These are phyloP conservation scores for Cygnus olor DNA, from an alignment of 2,797 vertebrate genomes.

Conservation along the genomic window DNA sequence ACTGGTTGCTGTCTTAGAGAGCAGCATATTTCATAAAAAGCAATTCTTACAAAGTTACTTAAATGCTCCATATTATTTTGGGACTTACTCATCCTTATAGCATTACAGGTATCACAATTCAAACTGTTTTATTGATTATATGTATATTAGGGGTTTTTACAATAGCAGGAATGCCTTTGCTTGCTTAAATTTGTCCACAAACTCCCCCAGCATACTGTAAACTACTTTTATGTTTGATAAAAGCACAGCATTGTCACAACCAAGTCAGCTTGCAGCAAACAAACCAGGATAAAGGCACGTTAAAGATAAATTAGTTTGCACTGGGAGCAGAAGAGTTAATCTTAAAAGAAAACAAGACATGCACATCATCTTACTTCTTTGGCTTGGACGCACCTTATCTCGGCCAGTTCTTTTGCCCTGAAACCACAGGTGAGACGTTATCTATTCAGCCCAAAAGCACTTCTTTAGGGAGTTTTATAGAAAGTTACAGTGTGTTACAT, in stretches of 20 bases:
- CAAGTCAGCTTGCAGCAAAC: constrained; percentile 27
- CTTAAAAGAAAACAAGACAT: constrained; percentile 61
- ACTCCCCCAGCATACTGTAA: neutral
- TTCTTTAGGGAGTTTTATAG: neutral
- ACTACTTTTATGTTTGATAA: neutral
- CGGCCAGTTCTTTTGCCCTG: constrained; percentile 85
- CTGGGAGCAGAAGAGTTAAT: constrained; percentile 62
- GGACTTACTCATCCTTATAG: neutral
- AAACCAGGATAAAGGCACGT: constrained; percentile 4
- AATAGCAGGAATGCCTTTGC: neutral
- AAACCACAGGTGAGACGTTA: constrained; percentile 73
- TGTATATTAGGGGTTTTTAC: neutral
- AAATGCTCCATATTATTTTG: neutral
- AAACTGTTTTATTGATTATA: neutral
- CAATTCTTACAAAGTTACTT: neutral
- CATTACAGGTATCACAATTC: neutral
- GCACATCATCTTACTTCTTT: constrained; percentile 81
- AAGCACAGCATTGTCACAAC: neutral
- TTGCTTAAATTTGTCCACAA: neutral
- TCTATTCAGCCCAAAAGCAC: neutral
- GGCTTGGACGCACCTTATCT: constrained; percentile 86
- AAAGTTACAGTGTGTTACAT: neutral
- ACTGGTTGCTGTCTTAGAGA: neutral
- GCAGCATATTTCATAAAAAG: neutral
- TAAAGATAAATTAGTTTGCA: constrained; percentile 52